These are phyloP conservation scores for Griposia aprilina DNA, from an alignment of 2,888 invertebrate genomes.

Conservation along the genomic window DNA sequence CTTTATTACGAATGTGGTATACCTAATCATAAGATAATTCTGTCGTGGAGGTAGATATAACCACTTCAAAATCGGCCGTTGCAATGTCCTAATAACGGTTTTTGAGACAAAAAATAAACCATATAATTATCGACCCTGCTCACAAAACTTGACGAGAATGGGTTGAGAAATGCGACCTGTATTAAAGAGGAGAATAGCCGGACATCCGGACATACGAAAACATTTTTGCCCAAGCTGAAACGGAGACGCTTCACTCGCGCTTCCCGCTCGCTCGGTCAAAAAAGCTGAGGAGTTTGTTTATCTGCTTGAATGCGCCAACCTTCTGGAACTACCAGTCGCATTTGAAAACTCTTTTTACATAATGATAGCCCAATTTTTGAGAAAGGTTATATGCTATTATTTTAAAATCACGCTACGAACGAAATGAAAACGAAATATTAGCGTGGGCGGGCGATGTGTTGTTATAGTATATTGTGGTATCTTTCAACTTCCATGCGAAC, in stretches of 20 bases:
- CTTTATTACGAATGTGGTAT: not conserved
- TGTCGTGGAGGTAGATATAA: not conserved
- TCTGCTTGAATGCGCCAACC: not conserved
- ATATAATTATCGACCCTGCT: no score
- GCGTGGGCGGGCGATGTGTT: not conserved
- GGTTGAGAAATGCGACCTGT: no score
- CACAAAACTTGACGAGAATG: no score
- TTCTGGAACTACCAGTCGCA: not conserved
- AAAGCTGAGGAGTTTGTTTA: not conserved
- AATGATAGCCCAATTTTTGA: no score
- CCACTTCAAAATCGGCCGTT: not conserved
- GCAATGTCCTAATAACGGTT: not conserved
- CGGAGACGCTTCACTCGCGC: no score
- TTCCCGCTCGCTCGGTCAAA: no score
- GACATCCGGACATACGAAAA: no score
- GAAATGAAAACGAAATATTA: not conserved
- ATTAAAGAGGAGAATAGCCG: no score
- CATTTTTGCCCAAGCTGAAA: no score
- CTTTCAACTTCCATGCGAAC: not conserved
- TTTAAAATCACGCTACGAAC: not conserved
- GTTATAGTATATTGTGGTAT: not conserved
- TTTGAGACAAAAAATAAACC: no score
- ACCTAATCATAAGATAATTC: not conserved
- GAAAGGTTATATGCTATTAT: not conserved
- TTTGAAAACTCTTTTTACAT: not conserved